Percentiles rank a stretch among this genome's conserved stretches.
Evolutionary conservation across 2,888 invertebrate genomes (phyloP).

Genomic region (Dugesia japonica): DNA sequence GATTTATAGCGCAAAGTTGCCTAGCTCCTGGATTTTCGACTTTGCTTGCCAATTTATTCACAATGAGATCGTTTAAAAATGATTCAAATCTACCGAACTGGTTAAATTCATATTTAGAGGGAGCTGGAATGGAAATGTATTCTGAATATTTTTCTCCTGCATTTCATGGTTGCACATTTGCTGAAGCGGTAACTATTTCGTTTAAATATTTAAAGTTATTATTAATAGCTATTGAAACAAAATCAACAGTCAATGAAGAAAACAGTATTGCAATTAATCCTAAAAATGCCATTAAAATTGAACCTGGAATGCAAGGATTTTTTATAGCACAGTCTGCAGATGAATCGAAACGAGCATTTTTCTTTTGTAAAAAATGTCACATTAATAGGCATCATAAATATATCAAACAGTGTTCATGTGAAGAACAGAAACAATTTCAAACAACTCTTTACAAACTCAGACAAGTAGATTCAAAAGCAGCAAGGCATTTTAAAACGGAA

Average conservation of each 20-base stretch:
- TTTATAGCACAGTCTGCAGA: conserved; percentile 82
- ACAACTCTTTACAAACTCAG: background rate
- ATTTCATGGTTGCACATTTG: conserved; percentile 97
- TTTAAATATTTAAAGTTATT: conserved; percentile 93
- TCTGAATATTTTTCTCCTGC: conserved; percentile 97
- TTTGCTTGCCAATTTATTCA: conserved; percentile 99
- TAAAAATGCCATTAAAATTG: conserved; percentile 58
- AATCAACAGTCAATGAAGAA: conserved; percentile 59
- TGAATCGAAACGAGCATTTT: conserved; percentile 60
- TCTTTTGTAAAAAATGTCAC: conserved; percentile 97
- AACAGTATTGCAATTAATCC: conserved; percentile 98
- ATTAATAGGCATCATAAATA: conserved; percentile 59
- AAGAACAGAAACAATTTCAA: background rate
- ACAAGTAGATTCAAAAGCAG: background rate
- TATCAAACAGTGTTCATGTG: conserved; percentile 26
- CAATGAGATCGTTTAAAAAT: conserved; percentile 63
- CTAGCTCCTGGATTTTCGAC: conserved; percentile 98
- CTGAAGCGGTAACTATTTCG: conserved; percentile 98
- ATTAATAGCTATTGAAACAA: conserved; percentile 89
- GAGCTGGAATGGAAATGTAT: conserved; percentile 99
- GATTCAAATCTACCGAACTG: conserved; percentile 76
- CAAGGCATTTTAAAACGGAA: background rate
- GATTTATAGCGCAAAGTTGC: conserved; percentile 98
- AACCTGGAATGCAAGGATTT: conserved; percentile 96
- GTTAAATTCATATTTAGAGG: conserved; percentile 99